Conservation (phyloP, 1,140 invertebrate species). For the Meloidogyne hapla region DNA sequence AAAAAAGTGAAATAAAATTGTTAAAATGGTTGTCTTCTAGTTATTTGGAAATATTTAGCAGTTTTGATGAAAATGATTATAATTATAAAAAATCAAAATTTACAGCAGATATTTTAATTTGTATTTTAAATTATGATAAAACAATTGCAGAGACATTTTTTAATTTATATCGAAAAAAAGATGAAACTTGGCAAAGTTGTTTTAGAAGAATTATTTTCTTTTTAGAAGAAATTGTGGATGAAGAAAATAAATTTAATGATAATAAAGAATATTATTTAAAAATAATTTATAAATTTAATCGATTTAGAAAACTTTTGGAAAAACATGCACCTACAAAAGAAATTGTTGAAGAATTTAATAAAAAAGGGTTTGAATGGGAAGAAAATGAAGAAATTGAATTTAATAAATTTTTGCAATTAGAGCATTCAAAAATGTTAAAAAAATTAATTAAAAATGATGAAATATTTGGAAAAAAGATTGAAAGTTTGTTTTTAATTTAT, state of each 20-base stretch:
- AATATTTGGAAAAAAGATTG: not conserved
- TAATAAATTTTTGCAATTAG: not conserved
- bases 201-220: not conserved
- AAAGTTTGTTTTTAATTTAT: not conserved
- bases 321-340: not conserved
- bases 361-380: not conserved
- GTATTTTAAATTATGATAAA: not conserved
- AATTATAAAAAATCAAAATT: not conserved
- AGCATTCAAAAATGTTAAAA: not conserved
- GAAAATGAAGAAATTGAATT: not conserved
- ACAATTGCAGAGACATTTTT: not conserved
- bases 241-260: not conserved
- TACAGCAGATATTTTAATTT: not conserved
- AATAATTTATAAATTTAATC: not conserved
- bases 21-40: not conserved
- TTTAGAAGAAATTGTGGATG: not conserved
- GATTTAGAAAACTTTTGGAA: not conserved
- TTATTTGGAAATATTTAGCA: not conserved
- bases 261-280: not conserved
- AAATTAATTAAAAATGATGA: not conserved
- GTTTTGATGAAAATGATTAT: not conserved
- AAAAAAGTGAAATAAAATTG: not conserved
- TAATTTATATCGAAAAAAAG: not conserved
- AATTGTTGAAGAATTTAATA: not conserved
- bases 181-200: not conserved